Conservation (phyloP, 2,797 vertebrate genomes). For the Glyptemys insculpta region DNA sequence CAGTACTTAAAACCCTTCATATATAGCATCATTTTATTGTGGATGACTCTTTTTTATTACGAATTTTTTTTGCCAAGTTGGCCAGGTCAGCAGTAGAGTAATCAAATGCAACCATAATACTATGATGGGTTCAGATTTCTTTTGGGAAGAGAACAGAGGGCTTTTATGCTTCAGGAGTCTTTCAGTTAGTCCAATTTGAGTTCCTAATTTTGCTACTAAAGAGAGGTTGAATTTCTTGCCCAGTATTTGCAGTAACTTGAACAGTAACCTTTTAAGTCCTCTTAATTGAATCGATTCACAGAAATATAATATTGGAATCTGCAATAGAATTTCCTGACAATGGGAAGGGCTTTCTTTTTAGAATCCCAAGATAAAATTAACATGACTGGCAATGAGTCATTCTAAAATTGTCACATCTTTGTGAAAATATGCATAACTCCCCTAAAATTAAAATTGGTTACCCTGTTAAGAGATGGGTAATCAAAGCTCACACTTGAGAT, state of each 20-base stretch:
- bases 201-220: background rate
- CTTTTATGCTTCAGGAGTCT: background rate
- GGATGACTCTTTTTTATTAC: background rate
- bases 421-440: accelerated
- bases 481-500: background rate
- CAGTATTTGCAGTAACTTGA: background rate
- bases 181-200: background rate
- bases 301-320: background rate
- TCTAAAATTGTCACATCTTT: background rate
- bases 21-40: background rate
- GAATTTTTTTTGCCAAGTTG: background rate
- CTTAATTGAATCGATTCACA: background rate
- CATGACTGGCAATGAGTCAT: background rate
- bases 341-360: background rate
- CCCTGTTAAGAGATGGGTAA: background rate
- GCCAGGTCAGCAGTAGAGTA: background rate
- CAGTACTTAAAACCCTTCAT: background rate
- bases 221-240: background rate
- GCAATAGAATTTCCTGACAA: background rate
- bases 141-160: background rate
- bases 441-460: background rate
- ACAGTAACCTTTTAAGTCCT: background rate
- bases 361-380: background rate
- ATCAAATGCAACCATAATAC: background rate
- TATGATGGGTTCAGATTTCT: background rate